Percentiles rank a stretch among this genome's conserved stretches.
These are phyloP conservation scores for Odobenus rosmarus DNA, from an alignment of 2,113 vertebrate genomes.

Conservation along the genomic window DNA sequence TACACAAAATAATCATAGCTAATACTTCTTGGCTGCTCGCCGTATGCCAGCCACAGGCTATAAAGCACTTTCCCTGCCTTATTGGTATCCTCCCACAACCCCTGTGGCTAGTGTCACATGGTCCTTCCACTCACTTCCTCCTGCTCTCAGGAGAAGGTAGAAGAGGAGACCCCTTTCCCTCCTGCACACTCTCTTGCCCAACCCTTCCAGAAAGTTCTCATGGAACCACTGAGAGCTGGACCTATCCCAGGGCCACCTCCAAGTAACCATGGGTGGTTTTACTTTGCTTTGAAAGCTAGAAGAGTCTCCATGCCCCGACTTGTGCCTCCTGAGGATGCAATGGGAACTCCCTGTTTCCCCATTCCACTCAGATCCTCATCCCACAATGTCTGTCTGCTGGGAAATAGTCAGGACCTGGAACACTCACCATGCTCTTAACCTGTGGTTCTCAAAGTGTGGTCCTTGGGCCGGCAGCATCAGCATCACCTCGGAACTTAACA, in stretches of 20 bases:
- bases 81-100: background rate
- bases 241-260: background rate
- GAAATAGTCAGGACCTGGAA: background rate
- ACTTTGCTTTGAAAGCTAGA: background rate
- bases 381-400: background rate
- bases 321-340: background rate
- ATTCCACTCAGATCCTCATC: background rate
- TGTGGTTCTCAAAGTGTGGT: background rate
- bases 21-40: background rate
- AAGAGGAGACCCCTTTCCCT: background rate
- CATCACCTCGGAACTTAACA: background rate
- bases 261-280: background rate
- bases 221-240: background rate
- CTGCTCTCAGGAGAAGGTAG: background rate
- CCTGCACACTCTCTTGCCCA: background rate
- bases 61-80: background rate
- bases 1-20: background rate
- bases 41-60: background rate
- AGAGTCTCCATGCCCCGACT: background rate
- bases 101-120: background rate
- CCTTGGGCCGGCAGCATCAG: background rate
- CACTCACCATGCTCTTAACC: background rate
- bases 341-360: background rate
- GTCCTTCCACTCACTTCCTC: background rate
- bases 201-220: background rate